Evolutionary conservation across 2,113 vertebrate genomes (phyloP).

Genomic region (Phyllostomus discolor): DNA sequence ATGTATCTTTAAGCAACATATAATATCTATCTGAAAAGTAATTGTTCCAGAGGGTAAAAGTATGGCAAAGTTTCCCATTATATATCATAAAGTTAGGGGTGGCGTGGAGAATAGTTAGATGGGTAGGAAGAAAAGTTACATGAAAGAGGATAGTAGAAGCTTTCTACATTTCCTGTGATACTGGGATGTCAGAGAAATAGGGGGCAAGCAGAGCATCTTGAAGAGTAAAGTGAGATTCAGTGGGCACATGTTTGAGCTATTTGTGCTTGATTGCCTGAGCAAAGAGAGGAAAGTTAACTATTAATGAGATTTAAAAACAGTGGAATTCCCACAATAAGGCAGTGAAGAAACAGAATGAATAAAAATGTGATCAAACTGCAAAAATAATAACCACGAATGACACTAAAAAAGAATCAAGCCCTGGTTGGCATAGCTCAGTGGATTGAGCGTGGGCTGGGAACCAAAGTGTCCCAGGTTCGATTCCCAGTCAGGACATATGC

Average conservation of each 20-base stretch:
- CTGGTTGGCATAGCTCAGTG: too few relatives aligned
- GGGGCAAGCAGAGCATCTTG: neutral
- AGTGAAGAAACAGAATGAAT: neutral
- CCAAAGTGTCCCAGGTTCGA: too few relatives aligned
- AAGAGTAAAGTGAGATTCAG: neutral
- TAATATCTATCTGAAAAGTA: neutral
- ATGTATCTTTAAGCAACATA: neutral
- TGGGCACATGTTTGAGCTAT: neutral
- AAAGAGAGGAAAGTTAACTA: neutral
- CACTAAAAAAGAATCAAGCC: neutral
- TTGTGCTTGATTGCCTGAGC: neutral
- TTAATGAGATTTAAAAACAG: neutral
- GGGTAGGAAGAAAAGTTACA: neutral
- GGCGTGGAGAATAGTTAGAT: neutral
- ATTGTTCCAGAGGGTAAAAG: neutral
- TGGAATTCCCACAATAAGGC: neutral
- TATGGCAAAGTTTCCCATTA: neutral
- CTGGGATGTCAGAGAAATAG: neutral
- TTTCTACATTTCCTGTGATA: neutral
- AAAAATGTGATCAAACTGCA: neutral
- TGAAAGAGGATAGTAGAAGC: neutral
- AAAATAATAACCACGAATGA: neutral
- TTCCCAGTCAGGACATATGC: too few relatives aligned
- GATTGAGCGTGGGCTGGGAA: too few relatives aligned
- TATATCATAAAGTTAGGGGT: neutral